A percentile compares a stretch with the other conserved stretches of the same genome.
These are phyloP conservation scores for Bombylius discolor DNA, from an alignment of 2,888 invertebrate species.

Conservation along the genomic window DNA sequence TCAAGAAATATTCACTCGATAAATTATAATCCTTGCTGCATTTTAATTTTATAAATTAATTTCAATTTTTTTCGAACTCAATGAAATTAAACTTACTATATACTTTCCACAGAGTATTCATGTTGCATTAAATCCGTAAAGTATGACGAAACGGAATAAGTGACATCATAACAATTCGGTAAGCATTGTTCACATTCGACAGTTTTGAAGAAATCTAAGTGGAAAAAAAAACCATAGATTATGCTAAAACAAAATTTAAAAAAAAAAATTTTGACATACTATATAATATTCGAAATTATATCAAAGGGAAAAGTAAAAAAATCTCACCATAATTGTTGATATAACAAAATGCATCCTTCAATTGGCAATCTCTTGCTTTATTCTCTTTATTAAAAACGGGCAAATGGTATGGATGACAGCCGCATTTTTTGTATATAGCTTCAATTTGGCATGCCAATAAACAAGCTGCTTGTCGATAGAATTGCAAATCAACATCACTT, in stretches of 20 bases:
- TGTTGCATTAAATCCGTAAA: conserved; percentile 29
- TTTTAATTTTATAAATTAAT: background rate
- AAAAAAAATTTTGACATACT: too few species aligned
- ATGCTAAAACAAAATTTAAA: too few species aligned
- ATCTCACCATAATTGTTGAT: conserved; percentile 26
- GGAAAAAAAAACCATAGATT: background rate
- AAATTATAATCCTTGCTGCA: conserved; percentile 11
- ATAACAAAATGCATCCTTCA: conserved; percentile 30
- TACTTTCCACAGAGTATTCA: conserved; percentile 25
- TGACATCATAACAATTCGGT: conserved; percentile 35
- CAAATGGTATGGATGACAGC: conserved; percentile 32
- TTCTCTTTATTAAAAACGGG: conserved; percentile 21
- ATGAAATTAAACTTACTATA: conserved; percentile 24
- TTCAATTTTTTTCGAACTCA: too few species aligned
- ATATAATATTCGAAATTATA: too few species aligned
- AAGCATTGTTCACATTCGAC: conserved; percentile 30
- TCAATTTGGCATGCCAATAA: conserved; percentile 27
- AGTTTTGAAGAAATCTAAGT: conserved; percentile 27
- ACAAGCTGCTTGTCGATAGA: conserved; percentile 32
- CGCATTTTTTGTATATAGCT: conserved; percentile 26
- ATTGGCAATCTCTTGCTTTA: conserved; percentile 24
- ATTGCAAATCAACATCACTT: conserved; percentile 24
- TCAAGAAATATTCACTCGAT: conserved; percentile 25
- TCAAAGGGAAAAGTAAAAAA: too few species aligned
- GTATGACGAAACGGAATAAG: conserved; percentile 29